phyloP scores from a whole-genome alignment of 1,140 invertebrate genomes.

The Bathynomus jamesi region DNA sequence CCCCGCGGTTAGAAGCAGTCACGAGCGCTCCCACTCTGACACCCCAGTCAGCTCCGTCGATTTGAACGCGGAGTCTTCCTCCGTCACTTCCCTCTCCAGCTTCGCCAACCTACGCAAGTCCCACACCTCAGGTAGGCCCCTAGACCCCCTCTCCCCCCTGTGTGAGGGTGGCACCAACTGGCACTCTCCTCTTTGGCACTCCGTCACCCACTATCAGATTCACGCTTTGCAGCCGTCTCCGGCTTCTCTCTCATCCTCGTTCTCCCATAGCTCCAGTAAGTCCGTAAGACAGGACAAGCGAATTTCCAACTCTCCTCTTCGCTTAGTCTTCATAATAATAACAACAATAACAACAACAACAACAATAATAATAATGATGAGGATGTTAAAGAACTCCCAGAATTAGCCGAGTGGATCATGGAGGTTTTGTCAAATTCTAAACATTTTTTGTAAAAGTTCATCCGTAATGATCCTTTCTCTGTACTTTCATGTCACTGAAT shows the following conservation, averaged over 20 bases:
- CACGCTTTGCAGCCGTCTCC: neutral
- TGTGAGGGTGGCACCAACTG: neutral
- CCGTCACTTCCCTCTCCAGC: constrained; percentile 80
- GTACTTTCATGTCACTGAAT: too few relatives aligned
- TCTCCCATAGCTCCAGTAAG: neutral
- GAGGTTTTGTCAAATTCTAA: too few relatives aligned
- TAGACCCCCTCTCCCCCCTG: neutral
- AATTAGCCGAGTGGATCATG: too few relatives aligned
- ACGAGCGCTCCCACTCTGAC: constrained; percentile 84
- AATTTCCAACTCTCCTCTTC: constrained; percentile 28
- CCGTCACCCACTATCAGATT: neutral
- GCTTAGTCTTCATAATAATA: too few relatives aligned
- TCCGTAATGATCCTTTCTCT: too few relatives aligned
- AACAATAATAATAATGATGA: too few relatives aligned
- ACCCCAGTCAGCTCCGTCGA: constrained; percentile 71
- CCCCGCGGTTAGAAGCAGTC: constrained; percentile 53
- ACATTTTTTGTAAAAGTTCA: too few relatives aligned
- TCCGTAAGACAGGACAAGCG: constrained; percentile 43
- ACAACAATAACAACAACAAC: too few relatives aligned
- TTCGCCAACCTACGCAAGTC: constrained; percentile 57
- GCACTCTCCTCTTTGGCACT: neutral
- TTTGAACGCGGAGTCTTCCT: constrained; percentile 87
- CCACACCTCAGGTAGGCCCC: constrained; percentile 60
- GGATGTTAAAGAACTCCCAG: too few relatives aligned
- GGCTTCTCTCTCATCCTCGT: constrained; percentile 11